Percentiles rank a stretch among this genome's conserved stretches.
Conservation (phyloP, 2,797 vertebrate genomes). For the Halcyon chelicuti region DNA sequence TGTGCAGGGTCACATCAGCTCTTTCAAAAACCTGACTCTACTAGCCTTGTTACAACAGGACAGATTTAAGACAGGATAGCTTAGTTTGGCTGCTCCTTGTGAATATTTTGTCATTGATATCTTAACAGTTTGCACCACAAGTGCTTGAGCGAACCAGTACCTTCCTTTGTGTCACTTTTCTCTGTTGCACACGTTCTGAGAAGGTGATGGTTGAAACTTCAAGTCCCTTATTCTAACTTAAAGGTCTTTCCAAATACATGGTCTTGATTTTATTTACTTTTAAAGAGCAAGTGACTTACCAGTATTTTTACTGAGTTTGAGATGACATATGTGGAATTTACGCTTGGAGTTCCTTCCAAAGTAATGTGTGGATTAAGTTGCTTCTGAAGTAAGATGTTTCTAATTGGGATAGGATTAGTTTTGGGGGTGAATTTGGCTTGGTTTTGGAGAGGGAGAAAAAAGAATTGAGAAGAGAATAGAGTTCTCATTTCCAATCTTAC, state of each 20-base stretch:
- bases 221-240: neutral
- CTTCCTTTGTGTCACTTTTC: neutral
- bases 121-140: neutral
- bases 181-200: neutral
- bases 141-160: neutral
- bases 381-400: neutral
- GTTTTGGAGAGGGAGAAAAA: neutral
- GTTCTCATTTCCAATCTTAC: neutral
- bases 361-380: neutral
- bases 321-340: neutral
- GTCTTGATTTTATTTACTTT: neutral
- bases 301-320: neutral
- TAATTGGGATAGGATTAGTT: neutral
- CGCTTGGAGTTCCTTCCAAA: neutral
- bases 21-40: neutral
- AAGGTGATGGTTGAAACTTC: neutral
- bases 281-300: neutral
- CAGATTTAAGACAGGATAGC: neutral
- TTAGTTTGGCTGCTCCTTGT: neutral
- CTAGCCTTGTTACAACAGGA: neutral
- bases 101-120: accelerated
- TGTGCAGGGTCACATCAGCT: neutral
- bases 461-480: neutral
- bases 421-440: neutral
- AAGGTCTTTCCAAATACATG: neutral